Evolutionary conservation across 2,888 invertebrate genomes (phyloP).

Genomic region (Lasioglossum leucozonium): DNA sequence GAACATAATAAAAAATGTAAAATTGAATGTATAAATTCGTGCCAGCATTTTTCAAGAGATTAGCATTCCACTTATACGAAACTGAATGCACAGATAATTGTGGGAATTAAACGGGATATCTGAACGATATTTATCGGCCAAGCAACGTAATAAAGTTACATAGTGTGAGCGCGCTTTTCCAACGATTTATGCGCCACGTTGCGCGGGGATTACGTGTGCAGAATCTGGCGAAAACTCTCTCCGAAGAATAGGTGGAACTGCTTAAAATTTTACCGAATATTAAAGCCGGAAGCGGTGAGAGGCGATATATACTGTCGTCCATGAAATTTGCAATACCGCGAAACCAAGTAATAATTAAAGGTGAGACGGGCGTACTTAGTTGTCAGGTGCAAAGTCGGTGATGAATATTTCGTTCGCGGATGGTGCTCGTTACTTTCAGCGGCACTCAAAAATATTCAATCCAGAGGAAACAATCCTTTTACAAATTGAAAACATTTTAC

Average conservation of each 20-base stretch:
- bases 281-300: not conserved
- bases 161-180: not conserved
- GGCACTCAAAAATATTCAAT: not conserved
- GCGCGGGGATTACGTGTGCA: not conserved
- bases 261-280: not conserved
- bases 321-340: not conserved
- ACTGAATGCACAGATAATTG: not conserved
- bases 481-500: too few species aligned
- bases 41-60: not conserved
- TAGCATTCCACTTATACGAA: not conserved
- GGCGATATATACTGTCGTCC: not conserved
- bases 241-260: not conserved
- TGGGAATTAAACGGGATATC: not conserved
- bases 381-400: slow-evolving; percentile 3
- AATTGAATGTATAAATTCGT: not conserved
- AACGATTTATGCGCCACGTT: not conserved
- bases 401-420: not conserved
- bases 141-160: not conserved
- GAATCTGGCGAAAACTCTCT: not conserved
- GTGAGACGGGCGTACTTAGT: not conserved
- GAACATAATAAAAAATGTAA: not conserved
- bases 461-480: too few species aligned
- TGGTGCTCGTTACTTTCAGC: not conserved
- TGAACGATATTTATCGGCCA: not conserved
- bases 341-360: not conserved